phyloP scores from a whole-genome alignment of 2,113 vertebrate species.

The Corythoichthys intestinalis region DNA sequence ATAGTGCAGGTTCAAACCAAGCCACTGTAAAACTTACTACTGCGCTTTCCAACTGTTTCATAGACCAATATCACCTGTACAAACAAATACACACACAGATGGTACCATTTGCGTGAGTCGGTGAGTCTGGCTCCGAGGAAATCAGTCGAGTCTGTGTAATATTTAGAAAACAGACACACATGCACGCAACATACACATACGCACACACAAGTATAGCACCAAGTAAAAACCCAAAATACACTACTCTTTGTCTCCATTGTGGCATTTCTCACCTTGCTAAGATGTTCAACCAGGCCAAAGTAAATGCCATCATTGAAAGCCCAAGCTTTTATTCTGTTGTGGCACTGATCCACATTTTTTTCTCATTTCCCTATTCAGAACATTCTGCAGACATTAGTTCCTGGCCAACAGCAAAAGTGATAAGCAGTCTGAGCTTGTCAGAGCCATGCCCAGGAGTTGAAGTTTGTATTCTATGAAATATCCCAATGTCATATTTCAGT shows the following conservation, averaged over 20 bases:
- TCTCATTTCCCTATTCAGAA: not conserved
- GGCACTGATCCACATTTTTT: constrained; percentile 13
- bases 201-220: constrained; percentile 5
- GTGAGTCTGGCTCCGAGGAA: constrained; percentile 40
- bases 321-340: constrained; percentile 5
- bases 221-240: constrained; percentile 2
- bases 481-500: constrained; percentile 35
- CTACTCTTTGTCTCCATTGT: not conserved
- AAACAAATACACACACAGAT: constrained; percentile 39
- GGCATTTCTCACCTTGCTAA: constrained; percentile 21
- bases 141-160: constrained; percentile 24
- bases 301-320: constrained; percentile 24
- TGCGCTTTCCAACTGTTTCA: constrained; percentile 7
- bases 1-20: not conserved
- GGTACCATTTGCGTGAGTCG: constrained; percentile 39
- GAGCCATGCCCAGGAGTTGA: constrained; percentile 13
- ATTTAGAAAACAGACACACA: constrained; percentile 30
- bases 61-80: constrained; percentile 38
- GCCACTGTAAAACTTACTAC: not conserved
- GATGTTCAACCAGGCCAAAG: constrained; percentile 25
- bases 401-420: constrained; percentile 28
- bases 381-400: constrained; percentile 18
- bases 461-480: constrained; percentile 41
- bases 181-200: not conserved
- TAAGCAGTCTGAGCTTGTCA: constrained; percentile 37